A percentile compares a stretch with the other conserved stretches of the same genome.
These are phyloP conservation scores for Semnopithecus entellus DNA, from an alignment of 2,113 vertebrate species.

Conservation along the genomic window DNA sequence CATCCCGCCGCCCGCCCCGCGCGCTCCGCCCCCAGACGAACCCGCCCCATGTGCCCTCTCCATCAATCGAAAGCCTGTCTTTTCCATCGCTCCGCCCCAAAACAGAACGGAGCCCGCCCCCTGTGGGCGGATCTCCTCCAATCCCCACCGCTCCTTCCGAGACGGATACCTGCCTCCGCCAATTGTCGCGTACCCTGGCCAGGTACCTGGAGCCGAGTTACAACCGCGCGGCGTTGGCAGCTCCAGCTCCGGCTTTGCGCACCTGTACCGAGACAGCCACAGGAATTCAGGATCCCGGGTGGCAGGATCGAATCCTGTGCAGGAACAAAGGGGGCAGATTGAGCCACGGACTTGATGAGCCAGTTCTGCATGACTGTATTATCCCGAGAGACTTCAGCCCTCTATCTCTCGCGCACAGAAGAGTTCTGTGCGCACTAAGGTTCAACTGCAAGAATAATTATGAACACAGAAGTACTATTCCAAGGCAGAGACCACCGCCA, in stretches of 20 bases:
- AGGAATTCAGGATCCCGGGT: slow-evolving; percentile 81
- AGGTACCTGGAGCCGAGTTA: slow-evolving; percentile 14
- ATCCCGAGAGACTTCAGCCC: background rate
- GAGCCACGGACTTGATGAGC: background rate
- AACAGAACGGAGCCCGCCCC: background rate
- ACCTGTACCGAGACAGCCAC: slow-evolving; percentile 86
- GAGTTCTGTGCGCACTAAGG: too few species aligned
- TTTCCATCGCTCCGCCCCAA: background rate
- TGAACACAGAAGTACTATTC: background rate
- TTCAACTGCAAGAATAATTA: background rate
- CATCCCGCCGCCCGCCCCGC: slow-evolving; percentile 24
- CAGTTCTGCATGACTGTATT: background rate
- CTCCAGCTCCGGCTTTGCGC: slow-evolving; percentile 43
- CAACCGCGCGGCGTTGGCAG: background rate
- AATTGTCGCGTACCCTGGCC: slow-evolving; percentile 15
- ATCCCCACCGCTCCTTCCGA: background rate
- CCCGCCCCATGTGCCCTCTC: background rate
- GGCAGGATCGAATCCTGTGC: slow-evolving; percentile 57
- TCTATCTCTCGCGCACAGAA: background rate
- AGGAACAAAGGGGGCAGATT: background rate
- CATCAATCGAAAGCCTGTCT: background rate
- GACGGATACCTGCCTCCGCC: slow-evolving; percentile 60
- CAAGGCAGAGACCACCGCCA: background rate
- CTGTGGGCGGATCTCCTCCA: background rate
- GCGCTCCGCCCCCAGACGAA: background rate